These are phyloP conservation scores for Leptinotarsa rubiginosa DNA, from an alignment of 2,888 invertebrate species.

Conservation along the genomic window DNA sequence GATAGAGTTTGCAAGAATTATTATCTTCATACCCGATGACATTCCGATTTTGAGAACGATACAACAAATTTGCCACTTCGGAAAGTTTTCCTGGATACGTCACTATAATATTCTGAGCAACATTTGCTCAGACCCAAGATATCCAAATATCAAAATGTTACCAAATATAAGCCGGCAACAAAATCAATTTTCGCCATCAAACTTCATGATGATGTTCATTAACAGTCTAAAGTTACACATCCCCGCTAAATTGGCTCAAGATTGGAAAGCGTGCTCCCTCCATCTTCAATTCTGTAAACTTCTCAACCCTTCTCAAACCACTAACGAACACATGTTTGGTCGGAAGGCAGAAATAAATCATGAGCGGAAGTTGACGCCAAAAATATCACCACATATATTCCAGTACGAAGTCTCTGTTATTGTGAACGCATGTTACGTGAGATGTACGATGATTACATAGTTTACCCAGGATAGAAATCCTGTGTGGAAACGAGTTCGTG, in stretches of 20 bases:
- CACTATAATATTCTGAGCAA: too few species aligned
- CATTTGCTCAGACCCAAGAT: too few species aligned
- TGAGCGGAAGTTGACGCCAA: constrained; percentile 10
- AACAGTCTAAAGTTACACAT: constrained; percentile 1
- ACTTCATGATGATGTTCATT: neutral
- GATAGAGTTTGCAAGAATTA: too few species aligned
- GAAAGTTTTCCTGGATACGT: too few species aligned
- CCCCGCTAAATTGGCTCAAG: neutral
- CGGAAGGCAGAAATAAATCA: neutral
- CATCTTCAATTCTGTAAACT: neutral
- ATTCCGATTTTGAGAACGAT: too few species aligned
- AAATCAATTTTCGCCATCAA: neutral
- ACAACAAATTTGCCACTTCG: too few species aligned
- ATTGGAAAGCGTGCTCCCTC: neutral
- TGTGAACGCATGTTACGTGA: constrained; percentile 33
- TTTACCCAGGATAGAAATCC: constrained; percentile 30
- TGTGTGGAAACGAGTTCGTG: constrained; percentile 4
- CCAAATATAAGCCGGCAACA: neutral
- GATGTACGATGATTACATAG: constrained; percentile 27
- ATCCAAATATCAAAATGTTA: too few species aligned
- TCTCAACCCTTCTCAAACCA: neutral
- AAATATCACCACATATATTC: constrained; percentile 25
- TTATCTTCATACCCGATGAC: too few species aligned
- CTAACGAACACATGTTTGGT: constrained; percentile 1
- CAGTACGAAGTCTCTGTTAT: constrained; percentile 26